Conservation (phyloP, 2,888 invertebrate genomes). For the Calameuta idolon region DNA sequence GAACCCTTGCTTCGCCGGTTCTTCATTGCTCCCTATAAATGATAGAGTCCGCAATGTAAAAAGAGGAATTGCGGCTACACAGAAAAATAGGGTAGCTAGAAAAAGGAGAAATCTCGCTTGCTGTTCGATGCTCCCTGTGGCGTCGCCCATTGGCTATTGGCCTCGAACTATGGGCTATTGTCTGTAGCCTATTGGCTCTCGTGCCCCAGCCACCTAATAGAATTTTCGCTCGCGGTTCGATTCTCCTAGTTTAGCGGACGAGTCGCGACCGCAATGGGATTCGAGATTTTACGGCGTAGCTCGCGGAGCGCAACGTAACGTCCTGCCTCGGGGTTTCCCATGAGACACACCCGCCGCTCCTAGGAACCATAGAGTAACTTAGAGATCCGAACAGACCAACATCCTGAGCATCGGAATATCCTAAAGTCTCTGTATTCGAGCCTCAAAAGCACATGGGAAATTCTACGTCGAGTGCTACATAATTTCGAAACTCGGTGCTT, state of each 20-base stretch:
- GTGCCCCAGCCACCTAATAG: no score
- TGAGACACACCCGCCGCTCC: constrained; percentile 9
- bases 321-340: constrained; percentile 12
- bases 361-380: not conserved
- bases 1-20: no score
- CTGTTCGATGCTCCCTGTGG: no score
- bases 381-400: not conserved
- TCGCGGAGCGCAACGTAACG: constrained; percentile 1
- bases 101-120: no score
- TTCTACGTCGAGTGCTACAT: constrained; percentile 21
- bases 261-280: constrained; percentile 14
- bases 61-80: no score
- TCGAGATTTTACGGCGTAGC: constrained; percentile 19
- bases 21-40: no score
- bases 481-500: constrained; percentile 22
- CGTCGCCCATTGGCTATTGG: no score
- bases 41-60: no score
- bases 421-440: not conserved
- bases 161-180: no score
- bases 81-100: no score
- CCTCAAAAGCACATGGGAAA: constrained; percentile 30
- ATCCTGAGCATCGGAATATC: not conserved
- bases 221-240: constrained; percentile 1
- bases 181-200: no score
- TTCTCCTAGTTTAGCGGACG: constrained; percentile 13